Percentiles rank a stretch among this genome's conserved stretches.
Conservation (phyloP, 2,113 vertebrate genomes). For the Ursus arctos region DNA sequence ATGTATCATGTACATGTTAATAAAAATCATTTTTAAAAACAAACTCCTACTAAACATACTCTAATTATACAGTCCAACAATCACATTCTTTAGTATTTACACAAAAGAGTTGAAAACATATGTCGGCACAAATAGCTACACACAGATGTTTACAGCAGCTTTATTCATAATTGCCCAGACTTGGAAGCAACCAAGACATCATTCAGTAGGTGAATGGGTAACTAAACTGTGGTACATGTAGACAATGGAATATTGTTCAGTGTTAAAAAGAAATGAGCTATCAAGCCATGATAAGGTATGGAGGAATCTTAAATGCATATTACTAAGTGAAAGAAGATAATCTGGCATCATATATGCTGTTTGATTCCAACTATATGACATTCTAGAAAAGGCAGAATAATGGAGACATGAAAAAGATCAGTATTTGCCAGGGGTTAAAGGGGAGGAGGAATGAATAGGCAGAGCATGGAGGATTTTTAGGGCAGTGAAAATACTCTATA, state of each 20-base stretch:
- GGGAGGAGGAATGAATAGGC: not conserved
- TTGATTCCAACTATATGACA: not conserved
- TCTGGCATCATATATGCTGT: not conserved
- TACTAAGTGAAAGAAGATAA: not conserved
- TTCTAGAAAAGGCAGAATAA: not conserved
- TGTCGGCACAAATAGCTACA: not conserved
- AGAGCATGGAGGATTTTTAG: not conserved
- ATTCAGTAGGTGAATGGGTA: not conserved
- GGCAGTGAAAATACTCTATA: not conserved
- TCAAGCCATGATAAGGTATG: not conserved
- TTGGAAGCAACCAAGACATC: not conserved
- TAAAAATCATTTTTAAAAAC: not conserved
- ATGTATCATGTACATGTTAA: not conserved
- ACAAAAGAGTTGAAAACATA: not conserved
- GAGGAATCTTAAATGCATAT: not conserved
- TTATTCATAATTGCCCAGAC: not conserved
- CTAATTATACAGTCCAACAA: not conserved
- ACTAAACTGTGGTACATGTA: not conserved
- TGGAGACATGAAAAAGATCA: not conserved
- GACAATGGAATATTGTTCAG: not conserved
- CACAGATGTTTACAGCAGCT: not conserved
- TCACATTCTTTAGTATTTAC: not conserved
- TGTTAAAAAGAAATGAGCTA: not conserved
- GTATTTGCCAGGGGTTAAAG: not conserved
- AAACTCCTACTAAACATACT: not conserved